These are phyloP conservation scores for Eueremaeus valkanovi DNA, from an alignment of 2,888 invertebrate genomes.

Conservation along the genomic window DNA sequence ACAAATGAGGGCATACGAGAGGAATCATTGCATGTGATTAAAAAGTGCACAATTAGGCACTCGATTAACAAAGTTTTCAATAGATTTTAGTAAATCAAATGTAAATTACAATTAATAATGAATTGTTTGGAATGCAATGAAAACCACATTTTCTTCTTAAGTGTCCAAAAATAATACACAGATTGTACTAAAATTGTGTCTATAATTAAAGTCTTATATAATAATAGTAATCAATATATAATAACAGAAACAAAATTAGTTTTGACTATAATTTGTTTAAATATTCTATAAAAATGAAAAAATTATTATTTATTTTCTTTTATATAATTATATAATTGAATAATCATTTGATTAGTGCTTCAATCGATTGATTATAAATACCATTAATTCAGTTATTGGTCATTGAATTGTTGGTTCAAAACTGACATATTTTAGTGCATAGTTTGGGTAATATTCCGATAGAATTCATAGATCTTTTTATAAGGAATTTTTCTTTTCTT, in stretches of 20 bases:
- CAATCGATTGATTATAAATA: not conserved
- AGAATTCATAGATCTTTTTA: not conserved
- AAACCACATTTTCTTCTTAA: not conserved
- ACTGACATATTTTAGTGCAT: constrained; percentile 14
- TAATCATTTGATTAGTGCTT: constrained; percentile 26
- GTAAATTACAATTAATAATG: not conserved
- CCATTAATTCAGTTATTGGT: not conserved
- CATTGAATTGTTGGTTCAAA: not conserved
- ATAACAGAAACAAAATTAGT: not conserved
- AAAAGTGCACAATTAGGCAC: constrained; percentile 29
- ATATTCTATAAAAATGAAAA: constrained; percentile 16
- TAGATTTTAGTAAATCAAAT: not conserved
- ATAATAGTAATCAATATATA: not conserved
- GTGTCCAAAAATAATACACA: not conserved
- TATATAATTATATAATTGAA: too few relatives aligned
- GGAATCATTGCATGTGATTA: constrained; percentile 15
- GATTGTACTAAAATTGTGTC: constrained; percentile 11
- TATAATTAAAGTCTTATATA: not conserved
- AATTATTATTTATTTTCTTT: not conserved
- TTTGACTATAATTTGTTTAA: constrained; percentile 1
- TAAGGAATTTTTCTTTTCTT: not conserved
- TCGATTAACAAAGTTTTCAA: not conserved
- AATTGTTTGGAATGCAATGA: constrained; percentile 1
- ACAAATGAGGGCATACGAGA: not conserved
- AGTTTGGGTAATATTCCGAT: not conserved